phyloP scores from a whole-genome alignment of 2,113 vertebrate species.

The Zosterops japonicus region DNA sequence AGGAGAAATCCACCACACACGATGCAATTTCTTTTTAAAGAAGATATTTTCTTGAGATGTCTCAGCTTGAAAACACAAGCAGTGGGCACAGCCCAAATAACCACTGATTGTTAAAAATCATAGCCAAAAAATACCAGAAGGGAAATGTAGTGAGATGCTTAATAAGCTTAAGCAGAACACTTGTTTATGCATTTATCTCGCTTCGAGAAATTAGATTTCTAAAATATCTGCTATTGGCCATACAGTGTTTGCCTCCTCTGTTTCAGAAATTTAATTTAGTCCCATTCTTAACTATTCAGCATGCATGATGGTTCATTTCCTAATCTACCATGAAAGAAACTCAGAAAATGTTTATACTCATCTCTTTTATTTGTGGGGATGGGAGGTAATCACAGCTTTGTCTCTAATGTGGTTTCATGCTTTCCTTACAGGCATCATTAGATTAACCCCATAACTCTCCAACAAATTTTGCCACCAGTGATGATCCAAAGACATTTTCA shows the following conservation, averaged over 20 bases:
- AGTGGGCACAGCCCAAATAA: not conserved
- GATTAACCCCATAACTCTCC: conserved; percentile 11
- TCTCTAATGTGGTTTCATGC: conserved; percentile 28
- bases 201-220: conserved; percentile 4
- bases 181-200: not conserved
- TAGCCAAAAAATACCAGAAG: not conserved
- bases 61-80: not conserved
- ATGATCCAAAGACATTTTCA: conserved; percentile 31
- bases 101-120: not conserved
- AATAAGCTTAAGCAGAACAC: not conserved
- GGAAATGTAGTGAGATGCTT: not conserved
- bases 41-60: not conserved
- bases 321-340: conserved; percentile 29
- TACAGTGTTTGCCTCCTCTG: not conserved
- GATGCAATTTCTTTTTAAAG: not conserved
- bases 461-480: conserved; percentile 25
- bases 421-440: conserved; percentile 26
- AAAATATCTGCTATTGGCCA: not conserved
- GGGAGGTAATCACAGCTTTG: conserved; percentile 3
- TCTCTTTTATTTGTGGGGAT: not conserved
- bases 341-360: conserved; percentile 5
- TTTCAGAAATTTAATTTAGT: conserved; percentile 22
- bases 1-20: not conserved
- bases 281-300: not conserved
- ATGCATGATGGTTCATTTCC: not conserved